Base-by-base conservation (phyloP, 2,797 vertebrate species). In the Oophaga sylvatica region DNA sequence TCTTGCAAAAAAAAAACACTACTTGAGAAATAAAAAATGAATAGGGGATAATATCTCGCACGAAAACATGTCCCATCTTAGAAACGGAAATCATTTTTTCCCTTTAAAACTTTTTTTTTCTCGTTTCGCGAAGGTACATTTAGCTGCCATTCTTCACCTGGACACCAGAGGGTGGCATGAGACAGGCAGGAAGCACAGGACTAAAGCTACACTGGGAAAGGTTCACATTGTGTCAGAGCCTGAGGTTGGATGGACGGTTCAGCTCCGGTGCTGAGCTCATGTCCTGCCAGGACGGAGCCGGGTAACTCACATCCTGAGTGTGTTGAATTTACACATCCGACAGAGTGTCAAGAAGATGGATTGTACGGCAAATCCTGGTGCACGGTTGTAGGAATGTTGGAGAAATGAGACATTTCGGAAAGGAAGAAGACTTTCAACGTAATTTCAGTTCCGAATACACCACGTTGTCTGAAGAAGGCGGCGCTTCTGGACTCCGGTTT, bases 401-500 rank as follows among this genome's bases (percentile, higher is more conserved):
- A 48, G 19, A 65, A 53, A 65, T 65, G 20, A 65, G 22, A n/a
- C 19, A 20, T 63, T 22, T 4, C 12, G n/a, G 48, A 53, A 35
- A 20, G 63, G 63, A 10, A 19, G 65, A 16, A 2, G 31, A 56
- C 4, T 17, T 41, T 85, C 62, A 67, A 10, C 53, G n/a, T 16
- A 59, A 75, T 53, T 78, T 56, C 26, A 86, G 53, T 0, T 86
- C 84, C 2, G 84, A 86, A n/a, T 86, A 86, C 0, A 86, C 48
- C 5, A 70, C 26, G 12, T 70, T 80, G 22, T 84, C 83, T 8
- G 71, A 15, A 2, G 16, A 13, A 0, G 63, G 57, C 8, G 45
- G 60, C 5, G 11, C n/a, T 3, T 56, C 17, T 45, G 16, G 22
- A 6, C 59, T 19, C 67, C 63, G 67, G 41, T 82, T 82, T 29